Base-by-base conservation (phyloP, 2,888 invertebrate genomes). In the Glyphotaelius pellucidus region DNA sequence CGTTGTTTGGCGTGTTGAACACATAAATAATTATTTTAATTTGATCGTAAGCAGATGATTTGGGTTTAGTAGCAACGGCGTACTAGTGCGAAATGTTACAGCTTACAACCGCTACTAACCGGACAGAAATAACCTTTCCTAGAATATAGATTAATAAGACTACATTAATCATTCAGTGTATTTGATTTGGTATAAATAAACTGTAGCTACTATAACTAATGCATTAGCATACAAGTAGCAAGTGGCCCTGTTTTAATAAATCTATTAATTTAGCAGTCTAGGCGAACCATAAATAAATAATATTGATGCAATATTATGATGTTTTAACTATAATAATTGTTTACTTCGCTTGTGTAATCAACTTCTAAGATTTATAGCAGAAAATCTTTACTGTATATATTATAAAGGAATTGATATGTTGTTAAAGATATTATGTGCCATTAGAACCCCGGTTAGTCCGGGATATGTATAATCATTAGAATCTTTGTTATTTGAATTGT, bases 21-120 rank as follows among this genome's bases (percentile, higher is more conserved):
- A 67, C 67, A 67, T 67, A 67, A 67, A 67, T 67, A 67, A n/a
- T 67, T 67, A 67, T 67, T 67, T 67, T 67, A 67, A 67, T 67
- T n/a, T 67, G 67, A 67, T 67, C n/a, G 67, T 67, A 67, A 67
- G 67, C 67, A 67, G 67, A 67, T 67, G 67, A n/a, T n/a, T 67
- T 67, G 25, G n/a, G 67, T 67, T 25, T 67, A n/a, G 25, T 67
- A 67, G 67, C 67, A 67, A 67, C n/a, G 67, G 67, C 67, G 19
- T 67, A 67, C 67, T 25, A 67, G 9, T 25, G 67, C 67, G 67
- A 67, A 67, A 67, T 67, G 67, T 67, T 67, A 67, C 67, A 67
- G 67, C 67, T 67, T 67, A 67, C 25, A 67, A 25, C n/a, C 9
- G 67, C 67, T 25, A 67, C 67, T 67, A 67, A 67, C 67, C n/a